Percentiles rank a stretch among this genome's conserved stretches.
These are phyloP conservation scores for Hermetia illucens DNA, from an alignment of 1,140 invertebrate genomes.

Conservation along the genomic window DNA sequence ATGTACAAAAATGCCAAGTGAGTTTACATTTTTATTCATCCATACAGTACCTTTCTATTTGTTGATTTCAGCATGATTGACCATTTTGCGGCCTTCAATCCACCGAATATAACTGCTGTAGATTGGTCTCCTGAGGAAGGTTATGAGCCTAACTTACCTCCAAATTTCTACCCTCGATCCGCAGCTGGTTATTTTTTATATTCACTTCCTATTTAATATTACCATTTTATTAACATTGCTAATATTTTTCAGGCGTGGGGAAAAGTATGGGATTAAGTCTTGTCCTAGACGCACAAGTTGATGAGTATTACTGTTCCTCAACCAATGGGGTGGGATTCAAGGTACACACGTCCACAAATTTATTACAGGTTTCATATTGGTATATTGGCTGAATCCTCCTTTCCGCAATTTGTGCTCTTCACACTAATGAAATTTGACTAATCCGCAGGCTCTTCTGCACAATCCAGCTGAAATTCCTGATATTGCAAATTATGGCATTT, in stretches of 20 bases:
- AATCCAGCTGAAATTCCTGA: conserved; percentile 24
- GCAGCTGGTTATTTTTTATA: background rate
- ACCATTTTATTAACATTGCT: conserved; percentile 15
- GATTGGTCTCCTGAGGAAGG: conserved; percentile 39
- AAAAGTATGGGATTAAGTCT: conserved; percentile 51
- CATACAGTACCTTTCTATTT: background rate
- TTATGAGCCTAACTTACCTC: background rate
- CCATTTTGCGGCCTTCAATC: background rate
- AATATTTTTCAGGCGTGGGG: conserved; percentile 38
- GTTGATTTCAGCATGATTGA: background rate
- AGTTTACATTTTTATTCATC: background rate
- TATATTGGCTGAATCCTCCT: too few relatives aligned
- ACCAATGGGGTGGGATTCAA: conserved; percentile 66
- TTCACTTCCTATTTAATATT: conserved; percentile 11
- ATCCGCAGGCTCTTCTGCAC: conserved; percentile 18
- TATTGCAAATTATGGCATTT: conserved; percentile 20
- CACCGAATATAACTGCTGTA: background rate
- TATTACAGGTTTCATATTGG: too few relatives aligned
- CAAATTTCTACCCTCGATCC: too few relatives aligned
- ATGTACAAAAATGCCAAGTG: conserved; percentile 28
- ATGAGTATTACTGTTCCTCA: conserved; percentile 63
- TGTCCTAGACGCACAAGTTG: conserved; percentile 48
- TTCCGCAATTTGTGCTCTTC: too few relatives aligned
- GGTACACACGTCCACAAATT: too few relatives aligned
- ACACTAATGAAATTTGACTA: too few relatives aligned